Conservation (phyloP, 2,113 vertebrate species). For the Labeo catla region DNA sequence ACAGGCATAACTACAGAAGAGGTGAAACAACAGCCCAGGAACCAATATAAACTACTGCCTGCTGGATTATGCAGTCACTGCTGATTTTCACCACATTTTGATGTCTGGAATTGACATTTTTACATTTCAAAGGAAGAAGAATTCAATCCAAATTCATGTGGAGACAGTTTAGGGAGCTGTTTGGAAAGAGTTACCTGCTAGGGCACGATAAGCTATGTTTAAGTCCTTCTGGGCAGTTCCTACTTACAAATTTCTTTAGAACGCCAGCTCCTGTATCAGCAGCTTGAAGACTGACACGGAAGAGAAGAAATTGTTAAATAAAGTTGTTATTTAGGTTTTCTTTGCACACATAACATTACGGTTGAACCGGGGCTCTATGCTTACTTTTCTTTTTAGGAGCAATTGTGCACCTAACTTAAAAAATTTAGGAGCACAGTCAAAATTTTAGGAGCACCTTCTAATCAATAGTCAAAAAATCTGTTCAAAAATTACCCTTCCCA, state of each 20-base stretch:
- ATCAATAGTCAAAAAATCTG: no score
- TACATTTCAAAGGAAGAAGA: neutral
- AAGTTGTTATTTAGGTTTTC: no score
- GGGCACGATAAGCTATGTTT: neutral
- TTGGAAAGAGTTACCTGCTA: neutral
- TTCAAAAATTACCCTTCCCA: no score
- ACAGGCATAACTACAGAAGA: slow-evolving; percentile 55
- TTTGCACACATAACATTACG: no score
- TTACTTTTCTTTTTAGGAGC: no score
- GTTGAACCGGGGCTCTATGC: no score
- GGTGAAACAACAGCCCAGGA: neutral
- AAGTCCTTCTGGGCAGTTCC: neutral
- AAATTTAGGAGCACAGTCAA: no score
- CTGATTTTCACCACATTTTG: neutral
- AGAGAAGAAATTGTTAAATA: no score
- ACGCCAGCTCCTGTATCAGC: no score
- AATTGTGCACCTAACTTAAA: no score
- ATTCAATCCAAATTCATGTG: neutral
- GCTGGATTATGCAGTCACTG: neutral
- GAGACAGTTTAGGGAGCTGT: neutral
- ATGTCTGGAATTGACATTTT: neutral
- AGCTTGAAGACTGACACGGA: no score
- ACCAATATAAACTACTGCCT: neutral
- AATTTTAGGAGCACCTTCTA: no score
- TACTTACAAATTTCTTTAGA: neutral